Conservation (phyloP, 2,888 invertebrate species). For the Tachina grossa region DNA sequence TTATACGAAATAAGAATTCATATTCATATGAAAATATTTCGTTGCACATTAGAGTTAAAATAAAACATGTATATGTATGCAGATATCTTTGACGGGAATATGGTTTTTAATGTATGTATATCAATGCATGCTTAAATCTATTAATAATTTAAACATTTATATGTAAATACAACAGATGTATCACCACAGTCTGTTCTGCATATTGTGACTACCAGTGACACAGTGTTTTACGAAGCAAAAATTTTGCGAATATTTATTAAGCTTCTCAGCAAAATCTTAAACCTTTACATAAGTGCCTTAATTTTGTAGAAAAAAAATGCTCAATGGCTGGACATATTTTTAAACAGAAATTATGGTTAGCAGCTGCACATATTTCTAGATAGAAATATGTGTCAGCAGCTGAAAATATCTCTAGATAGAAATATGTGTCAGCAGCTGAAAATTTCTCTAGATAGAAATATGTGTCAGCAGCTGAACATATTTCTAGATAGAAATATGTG, state of each 20-base stretch:
- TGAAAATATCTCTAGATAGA: too few species aligned
- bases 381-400: too few species aligned
- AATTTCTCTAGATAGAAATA: too few species aligned
- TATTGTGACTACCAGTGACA: not conserved
- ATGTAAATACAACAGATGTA: constrained; percentile 69
- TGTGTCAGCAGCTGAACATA: too few species aligned
- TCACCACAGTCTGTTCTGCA: constrained; percentile 17
- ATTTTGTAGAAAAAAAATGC: too few species aligned
- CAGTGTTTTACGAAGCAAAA: not conserved
- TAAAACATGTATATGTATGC: not conserved
- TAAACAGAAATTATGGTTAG: too few species aligned
- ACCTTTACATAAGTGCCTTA: too few species aligned
- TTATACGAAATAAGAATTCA: constrained; percentile 28
- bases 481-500: too few species aligned
- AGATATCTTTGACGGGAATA: constrained; percentile 6
- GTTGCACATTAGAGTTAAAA: constrained; percentile 25
- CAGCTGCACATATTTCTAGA: too few species aligned
- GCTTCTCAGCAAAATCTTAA: too few species aligned
- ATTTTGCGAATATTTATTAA: not conserved
- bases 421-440: too few species aligned
- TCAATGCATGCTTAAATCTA: constrained; percentile 48
- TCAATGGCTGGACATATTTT: too few species aligned
- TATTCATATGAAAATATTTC: constrained; percentile 37
- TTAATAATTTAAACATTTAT: constrained; percentile 58
- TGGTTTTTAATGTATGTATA: constrained; percentile 50